Evolutionary conservation across 2,113 vertebrate genomes (phyloP), one percentile per base, ranked within the genome.

Genomic region (Ictalurus punctatus): DNA sequence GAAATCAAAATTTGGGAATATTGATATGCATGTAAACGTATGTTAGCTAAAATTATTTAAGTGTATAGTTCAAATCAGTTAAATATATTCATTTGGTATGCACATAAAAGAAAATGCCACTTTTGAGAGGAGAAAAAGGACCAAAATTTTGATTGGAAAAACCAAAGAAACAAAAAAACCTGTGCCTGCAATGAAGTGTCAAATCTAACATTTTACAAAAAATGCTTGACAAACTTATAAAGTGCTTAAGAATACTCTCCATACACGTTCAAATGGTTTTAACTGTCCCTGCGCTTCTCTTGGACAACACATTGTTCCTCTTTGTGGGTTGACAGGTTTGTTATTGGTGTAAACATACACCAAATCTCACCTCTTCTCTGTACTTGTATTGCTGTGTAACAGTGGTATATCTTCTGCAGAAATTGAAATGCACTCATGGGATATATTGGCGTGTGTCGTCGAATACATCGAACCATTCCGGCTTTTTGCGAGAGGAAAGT

Each of bases 401-500:
- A 73, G n/a, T 54, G 17, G 48, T 78, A n/a, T 65, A 9, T 65
- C 63, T 79, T 37, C 58, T 34, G 14, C 37, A 44, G 61, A 52
- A 78, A 87, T 80, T 80, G 86, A 87, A 80, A 78, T n/a, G 8
- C 76, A 71, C 44, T 69, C 63, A 71, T 69, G 63, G 44, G 48
- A 58, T 81, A 82, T 87, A 27, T 81, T 17, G 78, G 19, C 56
- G 56, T 34, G 37, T 63, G 65, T 58, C 56, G 21, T 40, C 2
- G 19, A 88, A 76, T 85, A 71, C 86, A 16, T 90, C 90, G 88
- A 87, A 65, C 83, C 87, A 61, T 71, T 67, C 37, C 88, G 17
- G 37, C 69, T 83, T 82, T 44, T 56, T 52, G 27, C 0, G 2
- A 34, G 21, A 16, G 48, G 54, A 12, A 74, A 78, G 44, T 54